Base-by-base conservation (phyloP, 2,797 vertebrate species). In the Tiaroga cobitis region DNA sequence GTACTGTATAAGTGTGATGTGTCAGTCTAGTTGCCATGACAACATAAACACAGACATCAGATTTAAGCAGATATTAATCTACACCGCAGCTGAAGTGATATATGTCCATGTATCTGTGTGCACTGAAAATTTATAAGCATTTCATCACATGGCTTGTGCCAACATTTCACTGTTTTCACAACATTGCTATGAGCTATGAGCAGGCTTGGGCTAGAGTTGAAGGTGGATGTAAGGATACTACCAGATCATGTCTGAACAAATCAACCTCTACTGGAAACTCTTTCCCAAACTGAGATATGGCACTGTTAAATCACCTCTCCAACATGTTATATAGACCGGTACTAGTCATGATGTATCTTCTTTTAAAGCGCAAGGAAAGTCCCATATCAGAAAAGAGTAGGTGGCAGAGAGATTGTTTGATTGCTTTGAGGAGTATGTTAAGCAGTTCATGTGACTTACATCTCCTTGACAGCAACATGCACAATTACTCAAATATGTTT, bases 31-130 rank as follows among this genome's bases (percentile, higher is more conserved):
- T 92, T 85, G 88, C 93, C 88, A 81, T 92, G 84, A 93, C 89
- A 89, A 94, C 89, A 84, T 90, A 92, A 93, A 95, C 92, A 94
- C 73, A 65, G 70, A 75, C 76, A 51, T 56, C 78, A 56, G 79
- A 84, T 88, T 92, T 89, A 94, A 92, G 92, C 90, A 91, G 87
- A 91, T 93, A 92, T 93, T 92, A 88, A 89, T 91, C 87, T 89
- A 87, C 74, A 83, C 86, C 89, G 90, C 91, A 92, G 91, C 90
- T 91, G 8, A 92, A 92, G 81, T 82, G 86, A 84, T 83, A 65
- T 87, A 79, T 79, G 32, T 79, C 69, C 77, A 77, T 76, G 74
- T 15, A 21, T 80, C n/a, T 82, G 75, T 75, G 65, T 75, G 65
- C 61, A 59, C 83, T 82, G 67, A 75, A 65, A 10, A 59, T 49